phyloP scores from a whole-genome alignment of 2,888 invertebrate species.

The Drosophila macrothrix region DNA sequence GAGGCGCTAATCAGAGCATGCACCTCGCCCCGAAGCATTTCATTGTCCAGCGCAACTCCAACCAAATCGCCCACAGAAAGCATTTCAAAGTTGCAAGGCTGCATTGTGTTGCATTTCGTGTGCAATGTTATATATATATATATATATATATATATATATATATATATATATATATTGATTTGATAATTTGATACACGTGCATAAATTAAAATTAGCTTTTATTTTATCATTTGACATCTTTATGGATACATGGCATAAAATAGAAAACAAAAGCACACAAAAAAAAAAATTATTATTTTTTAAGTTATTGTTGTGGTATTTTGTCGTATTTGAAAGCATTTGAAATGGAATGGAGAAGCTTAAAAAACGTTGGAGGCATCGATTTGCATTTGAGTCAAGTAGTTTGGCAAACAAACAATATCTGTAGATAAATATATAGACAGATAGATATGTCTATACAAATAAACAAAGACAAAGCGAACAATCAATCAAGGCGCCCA shows the following conservation, averaged over 20 bases:
- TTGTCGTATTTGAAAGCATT: slow-evolving; percentile 10
- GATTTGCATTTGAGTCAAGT: slow-evolving; percentile 51
- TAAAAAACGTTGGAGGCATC: slow-evolving; percentile 21
- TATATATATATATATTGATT: background rate
- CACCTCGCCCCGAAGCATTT: slow-evolving; percentile 39
- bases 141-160: too few species aligned
- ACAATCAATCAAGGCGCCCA: slow-evolving; percentile 52
- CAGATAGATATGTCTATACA: background rate
- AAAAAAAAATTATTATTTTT: slow-evolving; percentile 18
- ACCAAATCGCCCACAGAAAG: slow-evolving; percentile 44
- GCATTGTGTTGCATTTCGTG: background rate
- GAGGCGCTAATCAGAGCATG: background rate
- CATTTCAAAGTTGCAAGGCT: slow-evolving; percentile 6
- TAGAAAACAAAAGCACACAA: slow-evolving; percentile 22
- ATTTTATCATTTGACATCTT: slow-evolving; percentile 1
- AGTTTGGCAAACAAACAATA: slow-evolving; percentile 20
- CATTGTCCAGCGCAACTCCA: background rate
- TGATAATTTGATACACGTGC: background rate
- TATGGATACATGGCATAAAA: slow-evolving; percentile 27
- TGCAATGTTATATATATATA: slow-evolving; percentile 7
- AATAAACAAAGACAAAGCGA: slow-evolving; percentile 23
- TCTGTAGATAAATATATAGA: background rate
- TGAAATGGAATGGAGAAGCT: slow-evolving; percentile 28
- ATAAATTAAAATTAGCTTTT: background rate
- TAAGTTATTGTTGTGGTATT: slow-evolving; percentile 23